Base-by-base conservation (phyloP, 1,140 invertebrate species). In the Trichonephila inaurata region DNA sequence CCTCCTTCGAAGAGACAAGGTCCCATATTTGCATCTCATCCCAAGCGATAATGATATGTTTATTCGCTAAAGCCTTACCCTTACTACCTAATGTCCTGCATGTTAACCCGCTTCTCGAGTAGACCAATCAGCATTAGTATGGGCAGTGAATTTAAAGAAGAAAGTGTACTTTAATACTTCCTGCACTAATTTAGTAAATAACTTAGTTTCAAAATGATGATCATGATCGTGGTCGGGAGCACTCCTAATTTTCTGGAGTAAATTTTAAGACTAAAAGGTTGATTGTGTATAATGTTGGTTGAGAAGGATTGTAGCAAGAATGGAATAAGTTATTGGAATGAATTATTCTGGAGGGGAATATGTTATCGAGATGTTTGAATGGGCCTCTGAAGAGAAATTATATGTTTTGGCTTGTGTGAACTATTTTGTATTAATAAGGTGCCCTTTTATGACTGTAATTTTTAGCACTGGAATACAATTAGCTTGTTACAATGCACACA, bases 41-140 rank as follows among this genome's bases (percentile, higher is more conserved):
- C 85, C 62, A 64, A 58, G 62, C n/a, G 85, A 87, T 87, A 87
- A 87, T 87, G 58, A 87, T 87, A 87, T 87, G 60, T 87, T 87
- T 87, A 87, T 87, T 64, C 85, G 18, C n/a, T 16, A 33, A 87
- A 61, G 85, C 82, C 24, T n/a, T 61, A 62, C 4, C 10, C 58
- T n/a, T 33, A n/a, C 18, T 33, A 60, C 85, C 16, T 87, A 87
- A 87, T 87, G 85, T 64, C 60, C 24, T 62, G 28, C 60, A 87
- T 87, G 85, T 87, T 87, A 87, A 87, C 58, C 85, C 85, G 12
- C 60, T 18, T 64, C 61, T 24, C 60, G 40, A 87, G 58, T 87
- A 33, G 28, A 33, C 85, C 85, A 64, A 61, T 87, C 85, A 87
- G 60, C 85, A 87, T 87, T 87, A 87, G 58, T 62, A 33, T 60